phyloP scores from a whole-genome alignment of 2,888 invertebrate genomes.

The Leptopilina drosophilae region DNA sequence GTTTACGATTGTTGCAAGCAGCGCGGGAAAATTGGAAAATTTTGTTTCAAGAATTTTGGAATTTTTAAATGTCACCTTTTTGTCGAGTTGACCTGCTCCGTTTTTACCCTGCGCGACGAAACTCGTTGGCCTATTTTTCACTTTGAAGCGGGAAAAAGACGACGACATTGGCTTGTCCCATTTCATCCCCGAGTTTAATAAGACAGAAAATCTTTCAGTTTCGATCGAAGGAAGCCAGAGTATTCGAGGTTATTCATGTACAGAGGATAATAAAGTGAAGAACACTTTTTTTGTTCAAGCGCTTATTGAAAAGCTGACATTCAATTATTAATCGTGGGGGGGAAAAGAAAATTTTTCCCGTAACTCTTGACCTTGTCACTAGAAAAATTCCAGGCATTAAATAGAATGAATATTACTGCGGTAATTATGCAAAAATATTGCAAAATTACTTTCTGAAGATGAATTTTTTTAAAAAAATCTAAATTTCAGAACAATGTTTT shows the following conservation, averaged over 20 bases:
- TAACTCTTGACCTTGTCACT: too few relatives aligned
- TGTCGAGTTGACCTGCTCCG: constrained; percentile 17
- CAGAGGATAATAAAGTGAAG: background rate
- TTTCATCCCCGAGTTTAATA: constrained; percentile 4
- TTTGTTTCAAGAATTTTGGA: background rate
- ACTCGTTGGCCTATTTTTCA: constrained; percentile 35
- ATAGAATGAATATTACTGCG: too few relatives aligned
- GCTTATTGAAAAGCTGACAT: too few relatives aligned
- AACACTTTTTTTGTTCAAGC: too few relatives aligned
- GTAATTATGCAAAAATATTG: too few relatives aligned
- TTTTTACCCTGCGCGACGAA: constrained; percentile 17
- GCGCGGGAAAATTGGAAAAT: background rate
- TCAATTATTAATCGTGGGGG: too few relatives aligned
- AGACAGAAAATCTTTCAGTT: background rate
- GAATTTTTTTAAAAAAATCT: too few relatives aligned
- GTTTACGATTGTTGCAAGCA: background rate
- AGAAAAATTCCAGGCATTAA: too few relatives aligned
- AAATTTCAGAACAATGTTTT: too few relatives aligned
- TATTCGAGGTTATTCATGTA: constrained; percentile 8
- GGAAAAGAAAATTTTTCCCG: too few relatives aligned
- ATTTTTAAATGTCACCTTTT: background rate
- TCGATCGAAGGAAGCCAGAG: background rate
- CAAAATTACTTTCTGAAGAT: too few relatives aligned
- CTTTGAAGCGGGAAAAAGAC: constrained; percentile 3
- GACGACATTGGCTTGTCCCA: background rate